A percentile compares a stretch with the other conserved stretches of the same genome.
phyloP scores from a whole-genome alignment of 2,888 invertebrate genomes.

The Patella caerulea region DNA sequence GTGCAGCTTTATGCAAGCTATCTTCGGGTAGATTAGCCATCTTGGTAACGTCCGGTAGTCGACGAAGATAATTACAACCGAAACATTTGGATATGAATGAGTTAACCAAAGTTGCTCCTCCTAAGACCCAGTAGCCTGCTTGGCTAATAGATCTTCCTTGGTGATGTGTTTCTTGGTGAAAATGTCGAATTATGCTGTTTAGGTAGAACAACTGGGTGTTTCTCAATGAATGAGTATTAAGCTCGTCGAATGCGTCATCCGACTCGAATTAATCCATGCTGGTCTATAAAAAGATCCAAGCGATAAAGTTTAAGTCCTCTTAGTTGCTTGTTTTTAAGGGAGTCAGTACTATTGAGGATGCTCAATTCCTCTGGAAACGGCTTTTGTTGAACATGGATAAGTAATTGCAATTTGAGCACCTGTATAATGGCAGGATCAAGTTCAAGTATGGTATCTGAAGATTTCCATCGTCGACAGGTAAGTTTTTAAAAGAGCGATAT shows the following conservation, averaged over 20 bases:
- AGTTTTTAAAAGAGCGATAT: too few relatives aligned
- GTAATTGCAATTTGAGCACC: not conserved
- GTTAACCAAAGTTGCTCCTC: not conserved
- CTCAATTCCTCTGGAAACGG: not conserved
- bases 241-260: not conserved
- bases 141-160: conserved; percentile 11
- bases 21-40: too few relatives aligned
- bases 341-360: not conserved
- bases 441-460: too few relatives aligned
- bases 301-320: not conserved
- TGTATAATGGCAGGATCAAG: not conserved
- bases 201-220: conserved; percentile 14
- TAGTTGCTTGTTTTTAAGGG: not conserved
- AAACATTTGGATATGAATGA: not conserved
- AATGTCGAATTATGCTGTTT: not conserved
- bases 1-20: too few relatives aligned
- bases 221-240: not conserved
- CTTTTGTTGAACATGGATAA: not conserved
- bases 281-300: not conserved
- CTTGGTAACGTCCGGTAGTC: too few relatives aligned
- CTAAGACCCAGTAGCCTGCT: conserved; percentile 13
- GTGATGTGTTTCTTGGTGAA: not conserved
- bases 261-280: not conserved
- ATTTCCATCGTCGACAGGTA: too few relatives aligned
- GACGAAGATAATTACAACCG: not conserved